phyloP scores from a whole-genome alignment of 2,888 invertebrate genomes.

The Phasia obesa region DNA sequence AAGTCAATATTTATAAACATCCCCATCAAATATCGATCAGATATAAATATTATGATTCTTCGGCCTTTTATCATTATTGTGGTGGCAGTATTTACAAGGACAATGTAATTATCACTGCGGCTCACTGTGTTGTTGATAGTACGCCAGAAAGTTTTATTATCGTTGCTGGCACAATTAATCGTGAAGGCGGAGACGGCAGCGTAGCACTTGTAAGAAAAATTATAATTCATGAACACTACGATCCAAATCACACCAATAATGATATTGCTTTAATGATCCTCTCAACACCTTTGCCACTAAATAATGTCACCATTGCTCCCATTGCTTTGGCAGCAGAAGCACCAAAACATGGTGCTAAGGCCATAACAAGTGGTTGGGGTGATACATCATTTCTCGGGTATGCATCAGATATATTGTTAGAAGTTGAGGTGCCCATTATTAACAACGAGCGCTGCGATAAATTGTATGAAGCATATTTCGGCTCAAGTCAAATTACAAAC shows the following conservation, averaged over 20 bases:
- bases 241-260: conserved; percentile 81
- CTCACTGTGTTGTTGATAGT: conserved; percentile 76
- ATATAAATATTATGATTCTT: conserved; percentile 69
- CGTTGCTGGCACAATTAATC: conserved; percentile 84
- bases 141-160: conserved; percentile 76
- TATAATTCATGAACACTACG: conserved; percentile 83
- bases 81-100: conserved; percentile 76
- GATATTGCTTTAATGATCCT: conserved; percentile 84
- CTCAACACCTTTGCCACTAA: conserved; percentile 74
- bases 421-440: conserved; percentile 74
- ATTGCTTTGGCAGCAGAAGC: conserved; percentile 73
- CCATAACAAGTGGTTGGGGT: conserved; percentile 78
- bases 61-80: conserved; percentile 75
- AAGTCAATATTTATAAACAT: conserved; percentile 72
- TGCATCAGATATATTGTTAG: conserved; percentile 73
- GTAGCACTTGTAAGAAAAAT: conserved; percentile 83
- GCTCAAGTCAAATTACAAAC: conserved; percentile 71
- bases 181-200: conserved; percentile 82
- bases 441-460: conserved; percentile 69
- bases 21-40: conserved; percentile 78
- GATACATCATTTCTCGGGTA: conserved; percentile 72
- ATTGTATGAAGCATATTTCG: conserved; percentile 75
- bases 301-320: conserved; percentile 76
- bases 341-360: conserved; percentile 69
- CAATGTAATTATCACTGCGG: conserved; percentile 76